Conservation (phyloP, 2,113 vertebrate species). For the Rhizomys pruinosus region DNA sequence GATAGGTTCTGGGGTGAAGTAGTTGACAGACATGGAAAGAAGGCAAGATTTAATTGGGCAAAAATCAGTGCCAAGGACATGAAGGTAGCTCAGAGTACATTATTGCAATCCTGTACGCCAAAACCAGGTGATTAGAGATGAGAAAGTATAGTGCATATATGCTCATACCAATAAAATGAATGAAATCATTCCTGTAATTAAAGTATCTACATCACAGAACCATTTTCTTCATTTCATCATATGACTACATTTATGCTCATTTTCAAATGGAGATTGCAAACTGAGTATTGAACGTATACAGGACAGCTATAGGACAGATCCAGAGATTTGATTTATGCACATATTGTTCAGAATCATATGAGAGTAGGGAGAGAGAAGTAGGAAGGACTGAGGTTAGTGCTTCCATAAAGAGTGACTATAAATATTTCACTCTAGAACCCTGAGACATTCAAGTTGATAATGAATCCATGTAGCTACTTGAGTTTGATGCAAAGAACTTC, state of each 20-base stretch:
- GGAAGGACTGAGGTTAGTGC: constrained; percentile 18
- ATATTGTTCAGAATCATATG: constrained; percentile 16
- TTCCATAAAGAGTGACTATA: background rate
- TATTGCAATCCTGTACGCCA: background rate
- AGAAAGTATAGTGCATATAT: background rate
- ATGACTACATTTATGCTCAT: background rate
- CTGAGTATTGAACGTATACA: constrained; percentile 4
- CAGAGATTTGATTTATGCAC: background rate
- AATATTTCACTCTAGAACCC: constrained; percentile 2
- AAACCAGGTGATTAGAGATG: constrained; percentile 11
- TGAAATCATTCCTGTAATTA: background rate
- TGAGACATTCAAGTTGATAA: background rate
- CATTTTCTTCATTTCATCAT: constrained; percentile 44
- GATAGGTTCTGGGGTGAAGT: background rate
- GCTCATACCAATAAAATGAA: background rate
- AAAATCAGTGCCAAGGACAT: background rate
- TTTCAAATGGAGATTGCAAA: constrained; percentile 19
- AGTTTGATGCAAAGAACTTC: constrained; percentile 13
- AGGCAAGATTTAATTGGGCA: background rate
- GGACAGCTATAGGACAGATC: background rate
- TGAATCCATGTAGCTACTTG: background rate
- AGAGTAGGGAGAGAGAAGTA: background rate
- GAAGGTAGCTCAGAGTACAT: background rate
- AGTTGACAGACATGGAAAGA: constrained; percentile 21
- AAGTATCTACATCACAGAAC: constrained; percentile 6